Evolutionary conservation across 2,888 invertebrate genomes (phyloP).

Genomic region (Creontiades dilutus): DNA sequence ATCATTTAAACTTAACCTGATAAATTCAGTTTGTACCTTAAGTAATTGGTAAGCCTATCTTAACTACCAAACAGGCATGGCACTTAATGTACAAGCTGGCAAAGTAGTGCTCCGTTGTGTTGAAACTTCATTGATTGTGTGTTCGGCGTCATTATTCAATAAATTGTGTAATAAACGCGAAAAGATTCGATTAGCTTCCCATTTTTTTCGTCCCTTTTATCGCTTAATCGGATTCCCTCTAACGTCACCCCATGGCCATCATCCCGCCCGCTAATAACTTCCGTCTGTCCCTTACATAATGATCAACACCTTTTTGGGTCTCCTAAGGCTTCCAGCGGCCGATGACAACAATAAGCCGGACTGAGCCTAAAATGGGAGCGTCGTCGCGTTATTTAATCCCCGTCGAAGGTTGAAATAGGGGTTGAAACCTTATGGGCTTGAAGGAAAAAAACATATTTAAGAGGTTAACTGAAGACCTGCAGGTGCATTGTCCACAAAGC

Average conservation of each 20-base stretch:
- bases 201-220: neutral
- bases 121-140: too few relatives aligned
- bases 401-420: neutral
- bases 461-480: constrained; percentile 49
- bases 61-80: too few relatives aligned
- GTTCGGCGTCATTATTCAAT: too few relatives aligned
- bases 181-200: neutral
- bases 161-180: too few relatives aligned
- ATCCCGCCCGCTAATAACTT: constrained; percentile 32
- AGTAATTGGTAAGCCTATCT: too few relatives aligned
- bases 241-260: neutral
- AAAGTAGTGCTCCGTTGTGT: too few relatives aligned
- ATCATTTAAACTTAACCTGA: too few relatives aligned
- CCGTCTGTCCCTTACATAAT: constrained; percentile 44
- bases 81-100: too few relatives aligned
- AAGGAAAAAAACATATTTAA: constrained; percentile 23
- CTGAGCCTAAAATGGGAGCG: constrained; percentile 45
- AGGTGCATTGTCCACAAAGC: neutral
- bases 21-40: too few relatives aligned
- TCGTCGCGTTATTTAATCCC: constrained; percentile 43
- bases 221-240: neutral
- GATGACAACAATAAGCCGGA: neutral
- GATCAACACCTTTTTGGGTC: neutral
- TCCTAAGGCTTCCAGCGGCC: neutral
- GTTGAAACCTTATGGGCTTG: constrained; percentile 43